phyloP scores from a whole-genome alignment of 2,888 invertebrate genomes.

The Cyclophora albipunctata region DNA sequence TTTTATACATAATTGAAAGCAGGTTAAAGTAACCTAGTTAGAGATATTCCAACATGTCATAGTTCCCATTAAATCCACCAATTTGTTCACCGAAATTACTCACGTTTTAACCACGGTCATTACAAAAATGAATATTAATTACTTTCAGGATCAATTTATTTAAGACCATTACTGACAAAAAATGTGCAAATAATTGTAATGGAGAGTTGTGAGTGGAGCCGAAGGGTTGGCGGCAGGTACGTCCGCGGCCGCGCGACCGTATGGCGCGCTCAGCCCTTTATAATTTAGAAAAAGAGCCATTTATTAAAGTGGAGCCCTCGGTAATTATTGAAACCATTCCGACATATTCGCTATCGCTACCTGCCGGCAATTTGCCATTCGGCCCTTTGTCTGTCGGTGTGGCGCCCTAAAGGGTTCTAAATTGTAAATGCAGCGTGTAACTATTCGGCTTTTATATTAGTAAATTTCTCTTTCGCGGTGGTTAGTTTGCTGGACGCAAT shows the following conservation, averaged over 20 bases:
- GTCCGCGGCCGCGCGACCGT: constrained; percentile 45
- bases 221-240: constrained; percentile 69
- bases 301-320: constrained; percentile 70
- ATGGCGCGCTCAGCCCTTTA: constrained; percentile 70
- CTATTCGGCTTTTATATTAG: constrained; percentile 69
- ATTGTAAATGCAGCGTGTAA: constrained; percentile 74
- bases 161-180: constrained; percentile 16
- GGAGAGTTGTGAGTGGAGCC: constrained; percentile 53
- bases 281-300: constrained; percentile 72
- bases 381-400: constrained; percentile 72
- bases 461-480: constrained; percentile 73
- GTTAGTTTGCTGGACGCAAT: constrained; percentile 71
- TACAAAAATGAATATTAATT: no score
- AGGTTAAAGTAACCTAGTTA: no score
- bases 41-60: no score
- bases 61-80: no score
- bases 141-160: no score
- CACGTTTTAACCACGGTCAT: no score
- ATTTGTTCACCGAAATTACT: no score
- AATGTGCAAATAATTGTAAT: constrained; percentile 46
- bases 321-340: constrained; percentile 68
- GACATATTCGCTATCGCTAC: constrained; percentile 74
- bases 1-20: no score
- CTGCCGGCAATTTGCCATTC: constrained; percentile 73
- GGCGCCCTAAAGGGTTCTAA: constrained; percentile 75